Base-by-base conservation (phyloP, 2,113 vertebrate species). In the Clinocottus analis region DNA sequence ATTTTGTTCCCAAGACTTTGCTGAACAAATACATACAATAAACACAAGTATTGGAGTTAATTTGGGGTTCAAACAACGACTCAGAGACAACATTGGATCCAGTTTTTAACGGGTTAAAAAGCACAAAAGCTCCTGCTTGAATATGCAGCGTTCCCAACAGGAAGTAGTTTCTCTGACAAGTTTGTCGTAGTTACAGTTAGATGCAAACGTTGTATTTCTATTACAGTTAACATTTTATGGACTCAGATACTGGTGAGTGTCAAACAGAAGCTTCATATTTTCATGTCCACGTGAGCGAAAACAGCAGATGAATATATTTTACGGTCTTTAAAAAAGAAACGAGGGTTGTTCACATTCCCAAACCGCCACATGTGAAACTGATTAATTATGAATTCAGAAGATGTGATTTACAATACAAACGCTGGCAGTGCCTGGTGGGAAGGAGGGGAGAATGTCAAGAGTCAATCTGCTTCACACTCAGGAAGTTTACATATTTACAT, bases 321-420 rank as follows among this genome's bases (percentile, higher is more conserved):
- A 27, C 21, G 11, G 29, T 33, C n/a, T n/a, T n/a, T n/a, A n/a
- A n/a, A n/a, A n/a, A n/a, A n/a, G n/a, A n/a, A n/a, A n/a, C 45
- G 19, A 14, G 68, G 58, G n/a, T 61, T 77, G 55, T 77, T 61
- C 21, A 31, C 7, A 65, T 70, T 69, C 59, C 51, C 73, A 11
- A 39, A 35, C 4, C 49, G n/a, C n/a, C n/a, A n/a, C 45, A 35
- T 33, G 33, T 14, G 41, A 75, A 33, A 11, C 29, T 61, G 21
- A 41, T 85, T 75, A 85, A 88, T 81, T 83, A 78, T 79, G 53
- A 65, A 85, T 78, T 68, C 27, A 6, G 27, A 10, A 21, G 60
- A 68, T 63, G 33, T 82, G 65, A 72, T 79, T 80, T 55, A 75
- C 60, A 82, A 37, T 59, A 75, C 66, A 41, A 76, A 85, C 65